Percentiles rank a stretch among this genome's conserved stretches.
phyloP scores from a whole-genome alignment of 1,140 invertebrate genomes.

The Aphaenogaster ashmeadi region DNA sequence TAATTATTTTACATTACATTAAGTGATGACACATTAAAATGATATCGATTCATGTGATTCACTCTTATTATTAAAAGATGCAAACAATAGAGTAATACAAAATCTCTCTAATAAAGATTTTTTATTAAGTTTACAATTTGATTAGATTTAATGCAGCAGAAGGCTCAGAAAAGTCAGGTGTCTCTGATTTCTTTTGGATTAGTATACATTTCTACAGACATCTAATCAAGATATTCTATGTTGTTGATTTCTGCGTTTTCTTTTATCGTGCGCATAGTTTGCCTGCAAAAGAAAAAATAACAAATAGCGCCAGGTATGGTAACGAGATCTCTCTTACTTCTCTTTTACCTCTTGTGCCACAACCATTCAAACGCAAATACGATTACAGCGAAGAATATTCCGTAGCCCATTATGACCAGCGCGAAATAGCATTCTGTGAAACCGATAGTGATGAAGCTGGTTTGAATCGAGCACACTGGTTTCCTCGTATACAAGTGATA shows the following conservation, averaged over 20 bases:
- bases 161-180: background rate
- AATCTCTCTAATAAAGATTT: background rate
- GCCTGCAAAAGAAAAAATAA: slow-evolving; percentile 19
- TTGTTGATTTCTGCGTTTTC: background rate
- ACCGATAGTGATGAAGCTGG: slow-evolving; percentile 88
- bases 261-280: background rate
- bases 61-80: background rate
- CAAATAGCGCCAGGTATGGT: background rate
- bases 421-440: slow-evolving; percentile 88
- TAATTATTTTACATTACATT: slow-evolving; percentile 1
- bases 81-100: background rate
- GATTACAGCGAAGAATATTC: slow-evolving; percentile 48
- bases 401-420: slow-evolving; percentile 78
- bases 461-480: slow-evolving; percentile 87
- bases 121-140: background rate
- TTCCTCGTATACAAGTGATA: slow-evolving; percentile 88
- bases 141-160: background rate
- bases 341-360: slow-evolving; percentile 51
- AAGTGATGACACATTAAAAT: background rate
- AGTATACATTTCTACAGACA: background rate
- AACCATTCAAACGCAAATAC: slow-evolving; percentile 50
- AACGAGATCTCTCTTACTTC: background rate
- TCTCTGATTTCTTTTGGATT: background rate
- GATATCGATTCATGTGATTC: no score
- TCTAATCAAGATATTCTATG: background rate